Base-by-base conservation (phyloP, 2,888 invertebrate species). In the Trilocha varians region DNA sequence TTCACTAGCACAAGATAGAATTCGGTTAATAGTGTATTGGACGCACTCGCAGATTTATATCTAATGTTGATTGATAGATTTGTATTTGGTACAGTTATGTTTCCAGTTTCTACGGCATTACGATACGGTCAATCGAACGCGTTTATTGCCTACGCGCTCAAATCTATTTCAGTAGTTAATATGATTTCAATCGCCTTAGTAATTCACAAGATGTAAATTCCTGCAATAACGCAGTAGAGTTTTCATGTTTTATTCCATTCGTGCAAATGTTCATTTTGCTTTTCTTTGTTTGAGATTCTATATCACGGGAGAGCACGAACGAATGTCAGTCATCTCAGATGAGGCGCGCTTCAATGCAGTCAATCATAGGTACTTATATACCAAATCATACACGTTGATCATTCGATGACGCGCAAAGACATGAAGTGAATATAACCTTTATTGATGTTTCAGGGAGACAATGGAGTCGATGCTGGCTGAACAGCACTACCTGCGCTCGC, bases 381-480 rank as follows among this genome's bases (percentile, higher is more conserved):
- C 71, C 59, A 59, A 61, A 64, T 68, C 60, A 62, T 65, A 50
- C 53, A 51, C 25, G 25, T 25, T 25, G 25, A 25, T 25, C 25
- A 11, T 25, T 25, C 25, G 25, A 9, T 25, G 25, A 9, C 25
- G 25, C 25, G 25, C 6, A 3, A 25, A 25, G 6, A 5, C 11
- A 25, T 25, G 0, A 1, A 6, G 5, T 25, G 11, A 25, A 25
- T 11, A 6, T 6, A 25, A 6, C 25, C 25, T 6, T 25, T 11
- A 6, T 2, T 25, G 25, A 9, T n/a, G n/a, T 25, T 82, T 55
- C 90, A 94, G 95, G 79, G 95, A 95, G 83, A 94, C 94, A 44
- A 95, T 95, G 95, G 95, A 95, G 76, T 92, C 92, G 41, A 93
- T 95, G 91, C 74, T 95, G 60, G 93, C 92, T 35, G 94, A 95